phyloP scores from a whole-genome alignment of 1,140 invertebrate genomes.

The Achatina immaculata region DNA sequence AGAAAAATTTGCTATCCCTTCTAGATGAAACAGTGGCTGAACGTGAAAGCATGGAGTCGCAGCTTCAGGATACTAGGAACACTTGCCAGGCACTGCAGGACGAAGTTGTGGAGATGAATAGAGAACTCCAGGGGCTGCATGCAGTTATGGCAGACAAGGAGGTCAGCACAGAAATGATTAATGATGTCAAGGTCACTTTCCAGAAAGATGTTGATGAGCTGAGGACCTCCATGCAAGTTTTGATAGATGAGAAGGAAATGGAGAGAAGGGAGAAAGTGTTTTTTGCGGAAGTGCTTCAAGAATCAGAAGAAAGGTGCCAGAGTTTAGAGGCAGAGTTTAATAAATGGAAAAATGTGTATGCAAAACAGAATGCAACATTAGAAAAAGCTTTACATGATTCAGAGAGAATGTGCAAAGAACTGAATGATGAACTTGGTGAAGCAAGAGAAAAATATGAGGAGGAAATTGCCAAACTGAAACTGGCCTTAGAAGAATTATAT shows the following conservation, averaged over 20 bases:
- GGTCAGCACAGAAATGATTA: slow-evolving; percentile 20
- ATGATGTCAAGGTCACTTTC: slow-evolving; percentile 37
- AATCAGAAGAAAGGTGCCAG: slow-evolving; percentile 16
- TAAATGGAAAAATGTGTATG: slow-evolving; percentile 16
- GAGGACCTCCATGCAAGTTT: not conserved
- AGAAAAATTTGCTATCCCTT: slow-evolving; percentile 44
- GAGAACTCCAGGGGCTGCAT: slow-evolving; percentile 31
- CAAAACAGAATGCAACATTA: slow-evolving; percentile 29
- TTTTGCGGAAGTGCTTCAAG: slow-evolving; percentile 18
- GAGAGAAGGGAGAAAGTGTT: slow-evolving; percentile 36
- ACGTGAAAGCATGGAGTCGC: slow-evolving; percentile 35
- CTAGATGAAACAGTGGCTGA: slow-evolving; percentile 41
- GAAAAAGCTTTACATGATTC: slow-evolving; percentile 33
- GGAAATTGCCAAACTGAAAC: not conserved
- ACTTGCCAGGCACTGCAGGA: slow-evolving; percentile 43
- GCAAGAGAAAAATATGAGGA: not conserved
- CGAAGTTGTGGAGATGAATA: slow-evolving; percentile 47
- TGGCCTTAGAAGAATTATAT: not conserved
- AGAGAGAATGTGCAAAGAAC: not conserved
- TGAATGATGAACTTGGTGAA: not conserved
- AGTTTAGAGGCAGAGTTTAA: slow-evolving; percentile 27
- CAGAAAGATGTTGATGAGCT: slow-evolving; percentile 35
- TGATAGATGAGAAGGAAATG: slow-evolving; percentile 33
- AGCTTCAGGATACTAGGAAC: slow-evolving; percentile 34
- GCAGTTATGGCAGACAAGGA: slow-evolving; percentile 39